These are phyloP conservation scores for Clangula hyemalis DNA, from an alignment of 2,797 vertebrate species.

Conservation along the genomic window DNA sequence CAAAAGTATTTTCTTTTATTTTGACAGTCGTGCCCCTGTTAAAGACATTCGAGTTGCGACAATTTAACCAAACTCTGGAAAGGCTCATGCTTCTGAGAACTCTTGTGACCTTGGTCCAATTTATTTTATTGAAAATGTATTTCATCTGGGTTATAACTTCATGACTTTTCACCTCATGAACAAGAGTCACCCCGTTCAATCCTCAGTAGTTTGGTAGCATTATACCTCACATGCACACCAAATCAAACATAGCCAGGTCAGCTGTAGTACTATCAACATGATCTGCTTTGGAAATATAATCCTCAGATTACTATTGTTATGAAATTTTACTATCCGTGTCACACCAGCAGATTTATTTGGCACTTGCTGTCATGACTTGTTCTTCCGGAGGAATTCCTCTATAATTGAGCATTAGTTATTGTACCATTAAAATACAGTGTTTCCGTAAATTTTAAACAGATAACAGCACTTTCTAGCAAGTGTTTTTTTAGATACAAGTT, in stretches of 20 bases:
- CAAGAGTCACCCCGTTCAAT: background rate
- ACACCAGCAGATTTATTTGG: constrained; percentile 75
- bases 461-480: constrained; percentile 78
- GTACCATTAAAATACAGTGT: constrained; percentile 69
- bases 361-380: constrained; percentile 72
- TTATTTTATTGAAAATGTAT: background rate
- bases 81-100: background rate
- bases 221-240: background rate
- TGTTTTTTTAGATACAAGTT: constrained; percentile 76
- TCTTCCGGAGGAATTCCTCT: constrained; percentile 77
- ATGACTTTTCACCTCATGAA: background rate
- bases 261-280: constrained; percentile 1
- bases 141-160: background rate
- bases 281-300: constrained; percentile 56
- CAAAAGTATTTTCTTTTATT: background rate
- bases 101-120: rapidly evolving
- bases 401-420: constrained; percentile 77
- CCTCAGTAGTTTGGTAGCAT: background rate
- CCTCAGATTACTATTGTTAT: constrained; percentile 74
- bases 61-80: background rate
- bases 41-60: background rate
- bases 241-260: background rate
- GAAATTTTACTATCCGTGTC: constrained; percentile 77
- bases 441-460: constrained; percentile 79
- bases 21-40: background rate